Evolutionary conservation across 2,888 invertebrate species (phyloP), one percentile per base, ranked within the genome.

Genomic region (Drosophila neutralis): DNA sequence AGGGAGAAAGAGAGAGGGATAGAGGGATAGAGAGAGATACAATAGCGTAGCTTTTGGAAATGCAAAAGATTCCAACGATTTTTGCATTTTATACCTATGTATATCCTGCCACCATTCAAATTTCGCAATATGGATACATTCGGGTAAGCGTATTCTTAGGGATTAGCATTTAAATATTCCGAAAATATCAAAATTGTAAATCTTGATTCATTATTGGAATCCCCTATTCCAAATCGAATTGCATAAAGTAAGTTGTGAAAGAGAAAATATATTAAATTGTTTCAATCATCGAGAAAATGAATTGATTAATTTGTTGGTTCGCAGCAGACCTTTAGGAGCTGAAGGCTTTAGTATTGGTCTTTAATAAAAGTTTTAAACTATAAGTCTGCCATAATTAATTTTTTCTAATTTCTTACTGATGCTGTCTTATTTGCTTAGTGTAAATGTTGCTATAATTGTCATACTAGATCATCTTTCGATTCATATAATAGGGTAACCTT

Each of bases 21-120:
- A 13, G 51, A 18, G 51, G 13, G 31, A 18, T 13, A 49, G 18
- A 18, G 40, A 56, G 13, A 40, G 33, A 42, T 33, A 53, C 29
- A 76, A 64, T 31, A 63, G 54, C 48, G 63, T 62, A n/a, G 62
- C 58, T 70, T 53, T 60, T 76, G 79, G 58, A 74, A 74, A 76
- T 61, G 66, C 69, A 70, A 82, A 69, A 64, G 24, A 8, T 58
- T 42, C 31, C 71, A 67, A 61, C 53, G 66, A 68, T 70, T 66
- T 45, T 61, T 13, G 31, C 31, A 42, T 58, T 18, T 6, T 27
- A 51, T 59, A 73, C 61, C 27, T 4, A 15, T 15, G 24, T 8
- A 15, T 24, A 45, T 45, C 73, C 69, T 69, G 31, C 15, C 53
- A 15, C 4, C 6, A 36, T 24, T 0, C 2, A 3, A 38, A 7